Evolutionary conservation across 2,113 vertebrate species (phyloP).

Genomic region (Vidua chalybeata): DNA sequence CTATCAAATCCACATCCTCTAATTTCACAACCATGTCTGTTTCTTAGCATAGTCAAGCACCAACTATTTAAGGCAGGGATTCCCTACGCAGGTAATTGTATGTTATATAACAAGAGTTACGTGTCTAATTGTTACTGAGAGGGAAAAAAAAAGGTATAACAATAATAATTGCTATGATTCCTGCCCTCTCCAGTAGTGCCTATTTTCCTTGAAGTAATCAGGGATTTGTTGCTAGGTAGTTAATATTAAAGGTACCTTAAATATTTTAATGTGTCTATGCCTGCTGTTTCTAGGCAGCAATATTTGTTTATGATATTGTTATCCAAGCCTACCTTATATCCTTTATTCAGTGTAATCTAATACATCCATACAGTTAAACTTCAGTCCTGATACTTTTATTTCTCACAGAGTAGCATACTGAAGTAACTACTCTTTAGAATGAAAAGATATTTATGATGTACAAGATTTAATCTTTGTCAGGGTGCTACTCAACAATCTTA

Average conservation of each 20-base stretch:
- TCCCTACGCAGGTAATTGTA: not conserved
- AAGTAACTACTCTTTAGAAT: not conserved
- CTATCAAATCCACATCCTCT: not conserved
- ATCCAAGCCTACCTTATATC: slow-evolving; percentile 27
- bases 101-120: not conserved
- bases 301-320: slow-evolving; percentile 62
- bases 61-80: slow-evolving; percentile 32
- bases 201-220: slow-evolving; percentile 48
- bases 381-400: not conserved
- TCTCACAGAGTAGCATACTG: not conserved
- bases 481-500: not conserved
- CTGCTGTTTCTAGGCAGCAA: slow-evolving; percentile 54
- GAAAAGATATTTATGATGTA: not conserved
- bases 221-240: slow-evolving; percentile 39
- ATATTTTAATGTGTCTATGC: slow-evolving; percentile 51
- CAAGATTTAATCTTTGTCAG: not conserved
- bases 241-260: slow-evolving; percentile 52
- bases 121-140: not conserved
- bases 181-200: not conserved
- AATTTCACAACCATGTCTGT: not conserved
- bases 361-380: not conserved
- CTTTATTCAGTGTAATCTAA: slow-evolving; percentile 31
- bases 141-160: not conserved
- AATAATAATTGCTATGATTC: not conserved
- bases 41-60: not conserved